phyloP scores from a whole-genome alignment of 1,140 invertebrate genomes.

The Tetramorium alpestre region DNA sequence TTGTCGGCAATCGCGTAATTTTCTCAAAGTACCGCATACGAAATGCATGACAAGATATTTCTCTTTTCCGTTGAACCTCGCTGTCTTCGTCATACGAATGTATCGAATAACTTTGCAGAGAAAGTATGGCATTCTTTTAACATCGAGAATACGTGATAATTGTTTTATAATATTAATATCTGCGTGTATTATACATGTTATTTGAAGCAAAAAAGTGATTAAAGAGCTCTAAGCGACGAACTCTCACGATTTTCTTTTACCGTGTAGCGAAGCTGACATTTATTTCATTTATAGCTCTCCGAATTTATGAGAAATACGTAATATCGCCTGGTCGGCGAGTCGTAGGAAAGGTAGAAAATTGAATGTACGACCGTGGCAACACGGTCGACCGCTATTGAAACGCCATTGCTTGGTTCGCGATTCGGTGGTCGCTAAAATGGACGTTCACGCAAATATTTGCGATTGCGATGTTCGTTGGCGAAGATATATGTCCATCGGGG shows the following conservation, averaged over 20 bases:
- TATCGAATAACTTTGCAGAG: not conserved
- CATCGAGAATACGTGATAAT: not conserved
- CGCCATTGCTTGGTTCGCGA: conserved; percentile 7
- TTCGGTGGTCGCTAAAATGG: conserved; percentile 32
- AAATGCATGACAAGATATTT: conserved; percentile 17
- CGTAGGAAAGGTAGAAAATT: conserved; percentile 49
- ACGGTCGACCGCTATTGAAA: conserved; percentile 36
- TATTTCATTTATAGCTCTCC: conserved; percentile 50
- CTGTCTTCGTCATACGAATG: not conserved
- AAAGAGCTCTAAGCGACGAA: not conserved
- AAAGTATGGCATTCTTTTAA: not conserved
- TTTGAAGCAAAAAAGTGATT: not conserved
- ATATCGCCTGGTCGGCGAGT: conserved; percentile 21
- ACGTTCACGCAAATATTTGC: conserved; percentile 50
- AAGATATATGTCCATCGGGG: not conserved
- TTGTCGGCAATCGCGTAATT: conserved; percentile 32
- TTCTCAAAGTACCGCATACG: conserved; percentile 18
- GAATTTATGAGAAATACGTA: conserved; percentile 45
- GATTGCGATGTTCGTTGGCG: conserved; percentile 34
- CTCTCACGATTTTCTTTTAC: not conserved
- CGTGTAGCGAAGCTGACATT: not conserved
- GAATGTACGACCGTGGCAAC: conserved; percentile 43
- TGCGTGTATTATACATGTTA: not conserved
- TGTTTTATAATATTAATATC: not conserved
- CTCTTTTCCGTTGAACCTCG: not conserved